Evolutionary conservation across 2,113 vertebrate genomes (phyloP).

Genomic region (Indicator maculatus): DNA sequence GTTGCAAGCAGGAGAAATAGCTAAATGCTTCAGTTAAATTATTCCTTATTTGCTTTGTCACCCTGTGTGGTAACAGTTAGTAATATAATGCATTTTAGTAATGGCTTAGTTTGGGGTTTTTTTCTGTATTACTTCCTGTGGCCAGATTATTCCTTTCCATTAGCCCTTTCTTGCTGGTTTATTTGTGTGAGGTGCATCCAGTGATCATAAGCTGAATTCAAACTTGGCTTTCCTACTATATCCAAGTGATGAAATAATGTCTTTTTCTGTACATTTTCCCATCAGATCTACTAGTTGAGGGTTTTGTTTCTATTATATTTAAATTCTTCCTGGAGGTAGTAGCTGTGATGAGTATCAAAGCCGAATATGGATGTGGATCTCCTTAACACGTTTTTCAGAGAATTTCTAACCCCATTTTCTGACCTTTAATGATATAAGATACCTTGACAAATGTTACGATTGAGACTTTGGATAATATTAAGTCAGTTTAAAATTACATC

Average conservation of each 20-base stretch:
- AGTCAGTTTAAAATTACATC: conserved; percentile 43
- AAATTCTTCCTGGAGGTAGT: background rate
- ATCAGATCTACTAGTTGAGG: background rate
- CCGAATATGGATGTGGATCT: background rate
- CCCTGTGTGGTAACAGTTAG: conserved; percentile 44
- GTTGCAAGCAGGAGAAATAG: conserved; percentile 43
- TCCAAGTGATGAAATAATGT: background rate
- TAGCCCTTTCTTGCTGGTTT: conserved; percentile 27
- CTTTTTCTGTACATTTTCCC: background rate
- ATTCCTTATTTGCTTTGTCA: conserved; percentile 55
- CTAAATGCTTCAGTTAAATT: conserved; percentile 61
- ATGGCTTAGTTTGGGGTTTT: background rate
- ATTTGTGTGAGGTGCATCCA: background rate
- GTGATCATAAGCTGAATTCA: background rate
- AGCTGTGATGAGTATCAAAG: background rate
- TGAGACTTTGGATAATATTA: conserved; percentile 34
- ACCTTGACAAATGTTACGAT: conserved; percentile 6
- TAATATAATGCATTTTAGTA: conserved; percentile 56
- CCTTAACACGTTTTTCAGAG: background rate
- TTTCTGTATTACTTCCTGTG: conserved; percentile 27
- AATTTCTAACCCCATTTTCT: background rate
- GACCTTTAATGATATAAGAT: background rate
- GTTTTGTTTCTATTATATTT: background rate
- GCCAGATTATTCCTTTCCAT: conserved; percentile 46
- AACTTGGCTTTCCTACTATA: background rate